Base-by-base conservation (phyloP, 2,888 invertebrate genomes). In the Hylaea fasciaria region DNA sequence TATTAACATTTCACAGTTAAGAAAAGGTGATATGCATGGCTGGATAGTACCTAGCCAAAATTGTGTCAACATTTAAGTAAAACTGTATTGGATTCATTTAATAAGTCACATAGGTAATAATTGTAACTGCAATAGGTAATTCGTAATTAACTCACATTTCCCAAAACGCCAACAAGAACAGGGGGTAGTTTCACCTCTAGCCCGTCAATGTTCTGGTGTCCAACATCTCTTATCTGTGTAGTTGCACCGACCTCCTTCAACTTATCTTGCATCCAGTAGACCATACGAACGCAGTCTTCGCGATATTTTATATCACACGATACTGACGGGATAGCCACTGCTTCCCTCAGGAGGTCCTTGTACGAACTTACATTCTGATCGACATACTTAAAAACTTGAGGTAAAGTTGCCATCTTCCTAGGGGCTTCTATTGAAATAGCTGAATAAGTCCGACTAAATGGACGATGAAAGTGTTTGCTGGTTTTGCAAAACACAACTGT, bases 311-410 rank as follows among this genome's bases (percentile, higher is more conserved):
- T 94, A 95, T 97, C 97, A 78, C 97, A 96, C 22, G 99, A 99
- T n/a, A 99, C 98, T 5, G 98, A 98, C 73, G 96, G 96, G 77
- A 99, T 99, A 2, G 96, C 97, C 28, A 99, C 98, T 0, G 96
- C 97, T 78, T 97, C 96, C 56, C 94, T 94, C 58, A 99, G 91
- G 64, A 95, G 94, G 48, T 95, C 91, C 63, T 99, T 96, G 81
- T 96, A 99, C 54, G 94, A 93, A 2, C 87, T 82, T 78, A 95
- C 94, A 81, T 98, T 95, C 48, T 93, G 87, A 78, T 98, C 98
- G 62, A 99, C 95, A 76, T 95, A 94, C 45, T 97, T 97, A 73
- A 93, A 93, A 65, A 93, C 73, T 70, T 88, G 82, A 22, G 90
- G 83, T 61, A 91, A 81, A 52, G 79, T 76, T 59, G 88, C 81